Percentiles rank a stretch among this genome's conserved stretches.
These are phyloP conservation scores for Diprion similis DNA, from an alignment of 1,140 invertebrate species.

Conservation along the genomic window DNA sequence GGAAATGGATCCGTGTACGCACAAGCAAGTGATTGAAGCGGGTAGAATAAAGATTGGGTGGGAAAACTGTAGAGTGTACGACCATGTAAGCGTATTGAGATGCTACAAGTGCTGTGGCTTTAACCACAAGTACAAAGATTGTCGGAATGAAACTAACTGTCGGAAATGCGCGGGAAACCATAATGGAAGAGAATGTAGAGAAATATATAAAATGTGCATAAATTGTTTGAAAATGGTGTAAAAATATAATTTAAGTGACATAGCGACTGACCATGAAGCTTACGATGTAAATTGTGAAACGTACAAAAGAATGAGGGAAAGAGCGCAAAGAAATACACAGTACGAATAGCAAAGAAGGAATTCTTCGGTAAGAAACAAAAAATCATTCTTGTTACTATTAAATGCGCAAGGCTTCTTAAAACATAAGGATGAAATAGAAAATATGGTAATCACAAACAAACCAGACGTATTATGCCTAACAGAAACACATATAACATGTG, in stretches of 20 bases:
- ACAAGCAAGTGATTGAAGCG: constrained; percentile 13
- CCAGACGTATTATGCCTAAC: constrained; percentile 16
- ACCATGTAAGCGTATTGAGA: constrained; percentile 17
- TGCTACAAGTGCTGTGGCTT: constrained; percentile 20
- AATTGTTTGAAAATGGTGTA: no score
- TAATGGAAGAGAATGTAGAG: neutral
- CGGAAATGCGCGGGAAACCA: constrained; percentile 19
- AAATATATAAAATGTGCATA: no score
- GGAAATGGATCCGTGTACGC: constrained; percentile 12
- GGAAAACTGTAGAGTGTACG: constrained; percentile 18
- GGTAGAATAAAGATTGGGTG: constrained; percentile 16
- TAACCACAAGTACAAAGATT: constrained; percentile 13
- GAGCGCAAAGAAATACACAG: no score
- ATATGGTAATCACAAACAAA: constrained; percentile 1
- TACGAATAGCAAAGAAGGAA: no score
- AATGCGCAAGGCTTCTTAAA: constrained; percentile 21
- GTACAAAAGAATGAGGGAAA: no score
- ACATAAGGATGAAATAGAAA: constrained; percentile 18
- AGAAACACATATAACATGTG: constrained; percentile 17
- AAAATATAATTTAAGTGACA: no score
- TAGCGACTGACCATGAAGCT: no score
- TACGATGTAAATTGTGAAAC: no score
- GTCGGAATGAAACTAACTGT: constrained; percentile 13
- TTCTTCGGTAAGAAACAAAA: constrained; percentile 14
- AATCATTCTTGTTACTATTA: constrained; percentile 11